These are phyloP conservation scores for Nilaparvata lugens DNA, from an alignment of 1,140 invertebrate species.

Conservation along the genomic window DNA sequence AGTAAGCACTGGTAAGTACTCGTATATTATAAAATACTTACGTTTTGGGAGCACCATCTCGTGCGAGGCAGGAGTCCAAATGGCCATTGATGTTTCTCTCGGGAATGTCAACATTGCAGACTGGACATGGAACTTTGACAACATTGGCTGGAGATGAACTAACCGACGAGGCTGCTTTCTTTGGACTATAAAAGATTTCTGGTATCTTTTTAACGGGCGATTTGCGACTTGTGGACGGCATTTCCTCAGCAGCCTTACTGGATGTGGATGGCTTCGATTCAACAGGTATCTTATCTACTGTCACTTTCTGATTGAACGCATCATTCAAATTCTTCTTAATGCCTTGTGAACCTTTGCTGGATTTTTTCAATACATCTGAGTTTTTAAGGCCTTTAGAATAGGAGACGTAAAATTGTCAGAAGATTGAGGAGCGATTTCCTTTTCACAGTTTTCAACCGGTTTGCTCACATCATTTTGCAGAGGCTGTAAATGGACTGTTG, in stretches of 20 bases:
- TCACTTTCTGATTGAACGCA: background rate
- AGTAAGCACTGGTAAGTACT: too few species aligned
- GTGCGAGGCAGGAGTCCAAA: constrained; percentile 43
- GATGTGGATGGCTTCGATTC: background rate
- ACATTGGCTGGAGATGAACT: constrained; percentile 8
- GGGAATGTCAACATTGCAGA: constrained; percentile 41
- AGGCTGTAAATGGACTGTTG: constrained; percentile 4
- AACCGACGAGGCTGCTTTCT: constrained; percentile 27
- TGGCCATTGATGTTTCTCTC: constrained; percentile 41
- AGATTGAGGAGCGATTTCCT: background rate
- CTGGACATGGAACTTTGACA: constrained; percentile 40
- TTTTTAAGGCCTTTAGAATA: background rate
- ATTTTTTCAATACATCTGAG: background rate
- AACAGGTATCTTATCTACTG: background rate
- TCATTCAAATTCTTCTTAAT: background rate
- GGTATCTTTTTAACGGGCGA: constrained; percentile 15
- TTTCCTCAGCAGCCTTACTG: background rate
- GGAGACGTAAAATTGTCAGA: background rate
- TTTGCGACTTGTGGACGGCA: background rate
- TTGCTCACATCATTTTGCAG: too few species aligned
- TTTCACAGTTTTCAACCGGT: too few species aligned
- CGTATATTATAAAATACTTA: background rate
- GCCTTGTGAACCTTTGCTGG: background rate
- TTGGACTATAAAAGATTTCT: constrained; percentile 30
- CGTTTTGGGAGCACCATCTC: constrained; percentile 15